Evolutionary conservation across 2,797 vertebrate species (phyloP).

Genomic region (Botia kubotai): DNA sequence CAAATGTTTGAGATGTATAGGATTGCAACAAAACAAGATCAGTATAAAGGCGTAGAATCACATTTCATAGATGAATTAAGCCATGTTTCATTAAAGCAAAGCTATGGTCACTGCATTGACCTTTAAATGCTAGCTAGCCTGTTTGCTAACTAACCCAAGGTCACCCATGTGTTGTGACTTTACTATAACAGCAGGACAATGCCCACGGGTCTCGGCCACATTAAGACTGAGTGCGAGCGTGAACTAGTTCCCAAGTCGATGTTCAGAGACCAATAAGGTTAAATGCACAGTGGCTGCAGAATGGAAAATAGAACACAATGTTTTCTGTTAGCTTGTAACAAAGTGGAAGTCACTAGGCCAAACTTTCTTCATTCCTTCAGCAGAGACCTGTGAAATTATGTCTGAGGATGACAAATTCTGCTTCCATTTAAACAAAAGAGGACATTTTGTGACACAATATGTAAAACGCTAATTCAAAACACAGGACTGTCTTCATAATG

Average conservation of each 20-base stretch:
- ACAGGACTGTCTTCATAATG: slow-evolving; percentile 19
- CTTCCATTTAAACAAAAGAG: slow-evolving; percentile 43
- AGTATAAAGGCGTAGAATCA: neutral
- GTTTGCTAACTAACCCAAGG: slow-evolving; percentile 49
- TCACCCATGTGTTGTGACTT: slow-evolving; percentile 25
- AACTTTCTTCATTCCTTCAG: slow-evolving; percentile 46
- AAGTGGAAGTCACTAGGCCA: slow-evolving; percentile 47
- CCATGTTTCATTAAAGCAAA: slow-evolving; percentile 15
- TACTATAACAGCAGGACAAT: slow-evolving; percentile 37
- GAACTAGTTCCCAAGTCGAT: slow-evolving; percentile 54
- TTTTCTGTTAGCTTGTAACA: slow-evolving; percentile 58
- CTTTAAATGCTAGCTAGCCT: slow-evolving; percentile 33
- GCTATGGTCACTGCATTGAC: slow-evolving; percentile 30
- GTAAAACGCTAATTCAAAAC: slow-evolving; percentile 44
- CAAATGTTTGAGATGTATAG: slow-evolving; percentile 12
- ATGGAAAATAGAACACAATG: slow-evolving; percentile 37
- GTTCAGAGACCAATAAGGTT: slow-evolving; percentile 41
- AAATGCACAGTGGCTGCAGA: slow-evolving; percentile 25
- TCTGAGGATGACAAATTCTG: slow-evolving; percentile 14
- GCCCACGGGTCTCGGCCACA: slow-evolving; percentile 22
- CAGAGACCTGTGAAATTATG: slow-evolving; percentile 56
- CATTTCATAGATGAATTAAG: slow-evolving; percentile 26
- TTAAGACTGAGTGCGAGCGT: slow-evolving; percentile 27
- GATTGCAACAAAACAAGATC: neutral
- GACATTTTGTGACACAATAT: slow-evolving; percentile 40